Conservation (phyloP, 64 coral and sea anemone species). For the Stichodactyla helianthus region DNA sequence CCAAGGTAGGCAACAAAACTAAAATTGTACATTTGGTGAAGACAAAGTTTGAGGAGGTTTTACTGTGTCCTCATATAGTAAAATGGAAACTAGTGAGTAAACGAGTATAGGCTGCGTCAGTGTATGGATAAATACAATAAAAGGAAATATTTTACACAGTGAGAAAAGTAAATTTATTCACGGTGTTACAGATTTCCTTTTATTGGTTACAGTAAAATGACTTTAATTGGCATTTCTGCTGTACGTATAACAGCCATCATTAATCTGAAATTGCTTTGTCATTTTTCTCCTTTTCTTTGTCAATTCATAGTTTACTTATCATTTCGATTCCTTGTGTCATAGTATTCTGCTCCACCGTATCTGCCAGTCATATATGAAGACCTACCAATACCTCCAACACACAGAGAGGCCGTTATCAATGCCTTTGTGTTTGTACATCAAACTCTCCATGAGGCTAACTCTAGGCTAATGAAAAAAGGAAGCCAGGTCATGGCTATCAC, state of each 20-base stretch:
- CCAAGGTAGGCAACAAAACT: slow-evolving; percentile 32
- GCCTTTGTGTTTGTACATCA: slow-evolving; percentile 98
- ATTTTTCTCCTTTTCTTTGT: not conserved
- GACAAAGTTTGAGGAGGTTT: too few relatives aligned
- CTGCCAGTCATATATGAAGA: slow-evolving; percentile 96
- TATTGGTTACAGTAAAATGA: too few relatives aligned
- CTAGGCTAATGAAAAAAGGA: slow-evolving; percentile 80
- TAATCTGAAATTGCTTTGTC: not conserved
- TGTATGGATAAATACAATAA: too few relatives aligned
- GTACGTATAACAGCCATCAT: too few relatives aligned
- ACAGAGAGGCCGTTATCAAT: slow-evolving; percentile 96
- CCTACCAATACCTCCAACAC: slow-evolving; percentile 78
- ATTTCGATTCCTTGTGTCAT: not conserved
- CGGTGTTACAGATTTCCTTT: too few relatives aligned
- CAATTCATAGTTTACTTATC: not conserved
- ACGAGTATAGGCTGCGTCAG: too few relatives aligned
- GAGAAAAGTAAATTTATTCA: too few relatives aligned
- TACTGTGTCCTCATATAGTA: too few relatives aligned
- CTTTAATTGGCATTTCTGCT: too few relatives aligned
- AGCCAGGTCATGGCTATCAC: slow-evolving; percentile 87
- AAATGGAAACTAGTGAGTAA: too few relatives aligned
- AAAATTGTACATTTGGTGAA: too few relatives aligned
- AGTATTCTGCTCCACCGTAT: slow-evolving; percentile 94
- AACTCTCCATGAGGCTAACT: slow-evolving; percentile 88
- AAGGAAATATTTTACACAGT: too few relatives aligned